phyloP scores from a whole-genome alignment of 2,888 invertebrate genomes.

The Caenorhabditis sp. region DNA sequence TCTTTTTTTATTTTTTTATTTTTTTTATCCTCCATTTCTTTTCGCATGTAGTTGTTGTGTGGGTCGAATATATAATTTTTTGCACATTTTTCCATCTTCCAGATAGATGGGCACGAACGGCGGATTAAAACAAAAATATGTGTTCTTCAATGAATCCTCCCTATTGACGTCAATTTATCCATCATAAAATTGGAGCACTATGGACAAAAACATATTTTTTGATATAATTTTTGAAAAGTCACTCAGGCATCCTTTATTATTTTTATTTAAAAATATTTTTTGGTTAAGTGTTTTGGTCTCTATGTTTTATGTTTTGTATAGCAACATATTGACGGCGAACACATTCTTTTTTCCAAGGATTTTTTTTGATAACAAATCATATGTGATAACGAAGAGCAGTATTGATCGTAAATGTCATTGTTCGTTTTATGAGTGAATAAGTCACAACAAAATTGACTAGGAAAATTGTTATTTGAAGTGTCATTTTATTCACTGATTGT shows the following conservation, averaged over 20 bases:
- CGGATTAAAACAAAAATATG: not conserved
- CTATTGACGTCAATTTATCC: slow-evolving; percentile 1
- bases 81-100: not conserved
- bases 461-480: not conserved
- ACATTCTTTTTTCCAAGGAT: not conserved
- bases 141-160: not conserved
- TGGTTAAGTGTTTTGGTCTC: not conserved
- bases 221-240: not conserved
- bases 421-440: not conserved
- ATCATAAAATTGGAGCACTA: not conserved
- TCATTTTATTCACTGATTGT: not conserved
- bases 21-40: slow-evolving; percentile 5
- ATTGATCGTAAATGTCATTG: not conserved
- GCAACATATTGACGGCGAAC: not conserved
- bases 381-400: not conserved
- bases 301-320: not conserved
- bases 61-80: slow-evolving; percentile 2
- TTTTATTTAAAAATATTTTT: slow-evolving; percentile 5
- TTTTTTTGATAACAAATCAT: not conserved
- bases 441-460: no score
- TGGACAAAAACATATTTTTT: slow-evolving; percentile 9
- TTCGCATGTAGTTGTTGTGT: not conserved
- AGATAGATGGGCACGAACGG: not conserved
- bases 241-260: not conserved
- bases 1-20: not conserved